phyloP scores from a whole-genome alignment of 2,888 invertebrate species.

The Aleiodes alternator region DNA sequence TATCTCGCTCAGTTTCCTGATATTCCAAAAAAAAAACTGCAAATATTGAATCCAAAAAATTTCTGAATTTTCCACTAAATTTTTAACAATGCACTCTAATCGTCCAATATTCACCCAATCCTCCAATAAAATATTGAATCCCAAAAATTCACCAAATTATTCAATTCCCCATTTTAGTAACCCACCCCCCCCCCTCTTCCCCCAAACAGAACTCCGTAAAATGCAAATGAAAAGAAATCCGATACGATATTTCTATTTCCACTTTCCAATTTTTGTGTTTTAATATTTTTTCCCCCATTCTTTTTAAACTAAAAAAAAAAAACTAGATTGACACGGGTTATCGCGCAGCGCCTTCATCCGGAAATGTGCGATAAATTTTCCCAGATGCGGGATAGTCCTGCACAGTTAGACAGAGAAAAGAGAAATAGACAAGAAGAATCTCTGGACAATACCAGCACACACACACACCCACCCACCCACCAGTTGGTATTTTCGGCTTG shows the following conservation, averaged over 20 bases:
- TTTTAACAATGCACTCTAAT: background rate
- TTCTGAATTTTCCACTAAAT: background rate
- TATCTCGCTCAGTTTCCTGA: too few relatives aligned
- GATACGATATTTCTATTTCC: background rate
- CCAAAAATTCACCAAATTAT: background rate
- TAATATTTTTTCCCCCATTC: background rate
- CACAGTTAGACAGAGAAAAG: background rate
- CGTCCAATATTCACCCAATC: background rate
- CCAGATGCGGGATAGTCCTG: constrained; percentile 13
- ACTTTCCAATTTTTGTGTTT: constrained; percentile 10
- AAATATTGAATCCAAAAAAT: too few relatives aligned
- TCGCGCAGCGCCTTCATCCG: constrained; percentile 33
- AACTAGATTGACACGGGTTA: constrained; percentile 37
- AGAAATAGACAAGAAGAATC: constrained; percentile 27
- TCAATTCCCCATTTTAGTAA: background rate
- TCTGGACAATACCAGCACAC: constrained; percentile 17
- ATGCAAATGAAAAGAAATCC: background rate
- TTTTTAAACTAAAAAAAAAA: background rate
- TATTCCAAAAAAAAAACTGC: too few relatives aligned
- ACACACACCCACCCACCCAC: too few relatives aligned
- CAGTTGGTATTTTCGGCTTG: constrained; percentile 22
- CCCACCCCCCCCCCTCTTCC: background rate
- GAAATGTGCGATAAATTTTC: constrained; percentile 37
- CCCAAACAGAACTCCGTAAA: background rate
- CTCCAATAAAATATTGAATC: background rate